phyloP scores from a whole-genome alignment of 1,140 invertebrate genomes.

The Pachypsylla venusta region DNA sequence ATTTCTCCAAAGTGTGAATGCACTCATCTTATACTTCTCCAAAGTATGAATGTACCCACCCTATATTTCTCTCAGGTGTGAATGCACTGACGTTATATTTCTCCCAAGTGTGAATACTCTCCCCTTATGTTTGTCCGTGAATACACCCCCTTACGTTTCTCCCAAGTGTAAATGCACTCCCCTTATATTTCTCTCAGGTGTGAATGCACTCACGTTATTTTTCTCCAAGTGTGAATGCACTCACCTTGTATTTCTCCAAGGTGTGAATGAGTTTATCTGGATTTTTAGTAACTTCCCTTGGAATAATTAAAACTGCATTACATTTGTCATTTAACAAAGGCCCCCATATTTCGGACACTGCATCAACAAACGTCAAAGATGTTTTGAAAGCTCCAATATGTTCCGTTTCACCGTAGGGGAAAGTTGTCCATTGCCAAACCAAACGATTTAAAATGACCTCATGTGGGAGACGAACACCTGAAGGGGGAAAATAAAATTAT shows the following conservation, averaged over 20 bases:
- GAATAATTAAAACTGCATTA: slow-evolving; percentile 47
- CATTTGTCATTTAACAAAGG: slow-evolving; percentile 47
- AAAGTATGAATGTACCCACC: too few relatives aligned
- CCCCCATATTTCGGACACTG: slow-evolving; percentile 70
- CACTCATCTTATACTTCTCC: too few relatives aligned
- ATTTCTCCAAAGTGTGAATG: too few relatives aligned
- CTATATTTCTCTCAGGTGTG: too few relatives aligned
- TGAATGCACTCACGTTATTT: too few relatives aligned
- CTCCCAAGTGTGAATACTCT: too few relatives aligned
- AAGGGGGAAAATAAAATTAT: background rate
- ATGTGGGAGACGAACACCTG: slow-evolving; percentile 63
- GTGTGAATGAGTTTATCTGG: slow-evolving; percentile 50
- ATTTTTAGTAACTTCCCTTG: slow-evolving; percentile 52
- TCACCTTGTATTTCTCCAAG: slow-evolving; percentile 50
- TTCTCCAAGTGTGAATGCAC: background rate
- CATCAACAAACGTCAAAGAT: slow-evolving; percentile 75
- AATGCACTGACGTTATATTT: too few relatives aligned
- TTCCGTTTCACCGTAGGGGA: slow-evolving; percentile 52
- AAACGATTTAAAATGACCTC: slow-evolving; percentile 61
- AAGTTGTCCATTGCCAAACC: slow-evolving; percentile 64
- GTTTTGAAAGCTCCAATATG: slow-evolving; percentile 67
- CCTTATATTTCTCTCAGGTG: too few relatives aligned
- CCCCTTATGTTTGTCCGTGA: too few relatives aligned
- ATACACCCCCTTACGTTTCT: too few relatives aligned
- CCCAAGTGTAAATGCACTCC: too few relatives aligned